A percentile compares a stretch with the other conserved stretches of the same genome.
phyloP scores from a whole-genome alignment of 2,113 vertebrate species.

The Neogobius melanostomus region DNA sequence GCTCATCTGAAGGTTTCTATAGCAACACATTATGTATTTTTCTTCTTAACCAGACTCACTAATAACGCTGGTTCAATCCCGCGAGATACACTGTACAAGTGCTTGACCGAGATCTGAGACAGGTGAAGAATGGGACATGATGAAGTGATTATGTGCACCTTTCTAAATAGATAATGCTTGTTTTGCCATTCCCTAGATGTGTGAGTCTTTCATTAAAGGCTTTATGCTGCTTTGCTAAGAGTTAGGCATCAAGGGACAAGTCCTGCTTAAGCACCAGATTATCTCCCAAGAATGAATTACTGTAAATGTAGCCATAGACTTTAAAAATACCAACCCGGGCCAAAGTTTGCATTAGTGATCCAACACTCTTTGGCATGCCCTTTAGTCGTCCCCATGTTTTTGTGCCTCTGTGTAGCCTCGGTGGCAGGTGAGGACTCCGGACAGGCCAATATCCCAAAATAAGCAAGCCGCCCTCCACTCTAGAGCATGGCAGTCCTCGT shows the following conservation, averaged over 20 bases:
- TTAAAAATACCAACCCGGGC: conserved; percentile 10
- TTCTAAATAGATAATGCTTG: conserved; percentile 14
- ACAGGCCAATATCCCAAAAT: conserved; percentile 22
- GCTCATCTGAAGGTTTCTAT: conserved; percentile 50
- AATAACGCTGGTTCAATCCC: conserved; percentile 11
- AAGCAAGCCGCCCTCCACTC: conserved; percentile 13
- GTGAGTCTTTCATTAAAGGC: conserved; percentile 18
- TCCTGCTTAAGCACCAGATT: conserved; percentile 21
- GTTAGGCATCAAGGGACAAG: not conserved
- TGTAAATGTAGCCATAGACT: conserved; percentile 1
- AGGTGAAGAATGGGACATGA: not conserved
- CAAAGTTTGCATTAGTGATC: conserved; percentile 13
- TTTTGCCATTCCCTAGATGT: conserved; percentile 23
- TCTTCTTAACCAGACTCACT: conserved; percentile 31
- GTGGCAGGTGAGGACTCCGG: not conserved
- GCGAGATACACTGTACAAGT: conserved; percentile 17
- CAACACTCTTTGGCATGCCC: not conserved
- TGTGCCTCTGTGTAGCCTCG: not conserved
- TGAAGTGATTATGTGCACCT: conserved; percentile 10
- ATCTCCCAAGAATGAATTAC: conserved; percentile 12
- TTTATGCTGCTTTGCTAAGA: conserved; percentile 14
- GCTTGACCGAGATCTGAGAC: conserved; percentile 14
- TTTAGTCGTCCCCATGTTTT: not conserved
- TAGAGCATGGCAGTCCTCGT: conserved; percentile 5
- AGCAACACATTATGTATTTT: conserved; percentile 30